Base-by-base conservation (phyloP, 2,113 vertebrate species). In the Urocynchramus pylzowi region DNA sequence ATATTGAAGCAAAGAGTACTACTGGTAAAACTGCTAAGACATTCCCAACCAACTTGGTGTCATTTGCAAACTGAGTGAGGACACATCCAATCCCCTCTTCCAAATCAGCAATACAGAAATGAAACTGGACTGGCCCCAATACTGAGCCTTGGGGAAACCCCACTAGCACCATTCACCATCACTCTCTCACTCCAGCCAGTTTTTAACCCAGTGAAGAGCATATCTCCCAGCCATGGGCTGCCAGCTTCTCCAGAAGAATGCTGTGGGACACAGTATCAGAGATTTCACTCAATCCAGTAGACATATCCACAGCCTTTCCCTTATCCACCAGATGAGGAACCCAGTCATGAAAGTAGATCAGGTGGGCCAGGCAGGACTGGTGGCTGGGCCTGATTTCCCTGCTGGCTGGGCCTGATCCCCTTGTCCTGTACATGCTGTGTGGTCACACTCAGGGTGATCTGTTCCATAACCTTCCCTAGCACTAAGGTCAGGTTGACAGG, bases 61-160 rank as follows among this genome's bases (percentile, higher is more conserved):
- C 31, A 33, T 27, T 27, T 44, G 44, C 11, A 35, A 68, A 42
- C 37, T 35, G 44, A 21, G 16, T 20, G 35, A 50, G 21, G 11
- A 27, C 11, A 11, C 0, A 0, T 8, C 4, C 7, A 86, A 37
- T 33, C 17, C 7, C 4, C 45, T 33, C 31, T 18, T 59, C 17
- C 27, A 27, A 68, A 68, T 7, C 17, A 31, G 7, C 37, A 33
- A 0, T 19, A 27, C 68, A 60, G 53, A 42, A 44, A 68, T 44
- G 3, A 17, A 68, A 44, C 37, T 14, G 31, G 44, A 31, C 27
- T 33, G 37, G 53, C 14, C 53, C 26, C 17, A 68, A 2, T 1
- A 59, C 6, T 31, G 45, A 86, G 53, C 53, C 11, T 4, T 52
- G 53, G 14, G 37, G 37, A 77, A 50, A 4, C 9, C 45, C 14